A percentile compares a stretch with the other conserved stretches of the same genome.
phyloP scores from a whole-genome alignment of 2,888 invertebrate species.

The Eristalis intricaria region DNA sequence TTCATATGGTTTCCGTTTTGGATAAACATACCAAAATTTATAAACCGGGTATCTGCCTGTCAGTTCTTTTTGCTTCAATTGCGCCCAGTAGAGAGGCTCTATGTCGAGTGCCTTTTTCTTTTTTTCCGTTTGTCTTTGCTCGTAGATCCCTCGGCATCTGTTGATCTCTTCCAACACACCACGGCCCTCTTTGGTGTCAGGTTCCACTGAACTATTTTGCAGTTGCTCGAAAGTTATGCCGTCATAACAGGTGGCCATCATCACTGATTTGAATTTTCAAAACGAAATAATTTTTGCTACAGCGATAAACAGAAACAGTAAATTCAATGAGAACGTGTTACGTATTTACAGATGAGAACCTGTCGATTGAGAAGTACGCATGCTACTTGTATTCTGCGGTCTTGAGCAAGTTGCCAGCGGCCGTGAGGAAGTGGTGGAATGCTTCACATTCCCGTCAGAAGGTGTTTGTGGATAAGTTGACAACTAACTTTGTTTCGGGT shows the following conservation, averaged over 20 bases:
- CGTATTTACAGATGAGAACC: constrained; percentile 73
- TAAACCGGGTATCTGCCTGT: constrained; percentile 73
- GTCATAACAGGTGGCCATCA: neutral
- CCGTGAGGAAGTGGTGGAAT: constrained; percentile 90
- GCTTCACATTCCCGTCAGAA: constrained; percentile 85
- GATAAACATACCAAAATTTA: constrained; percentile 76
- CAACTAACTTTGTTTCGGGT: constrained; percentile 86
- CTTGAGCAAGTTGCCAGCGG: constrained; percentile 86
- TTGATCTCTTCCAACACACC: constrained; percentile 77
- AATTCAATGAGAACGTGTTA: constrained; percentile 12
- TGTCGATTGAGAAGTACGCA: constrained; percentile 80
- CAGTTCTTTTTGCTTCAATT: constrained; percentile 70
- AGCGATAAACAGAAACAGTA: neutral
- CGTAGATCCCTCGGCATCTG: constrained; percentile 74
- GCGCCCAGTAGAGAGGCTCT: constrained; percentile 74
- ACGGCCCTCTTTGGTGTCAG: constrained; percentile 5
- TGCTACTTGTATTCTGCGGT: constrained; percentile 87
- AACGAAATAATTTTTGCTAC: neutral
- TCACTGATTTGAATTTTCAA: neutral
- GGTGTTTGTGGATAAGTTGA: constrained; percentile 86
- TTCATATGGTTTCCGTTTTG: constrained; percentile 73
- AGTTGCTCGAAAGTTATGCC: constrained; percentile 73
- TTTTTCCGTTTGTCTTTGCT: constrained; percentile 72
- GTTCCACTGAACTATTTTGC: constrained; percentile 70
- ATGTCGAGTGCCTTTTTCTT: constrained; percentile 73